Evolutionary conservation across 2,888 invertebrate species (phyloP), one percentile per base, ranked within the genome.

Genomic region (Hydriomena furcata): DNA sequence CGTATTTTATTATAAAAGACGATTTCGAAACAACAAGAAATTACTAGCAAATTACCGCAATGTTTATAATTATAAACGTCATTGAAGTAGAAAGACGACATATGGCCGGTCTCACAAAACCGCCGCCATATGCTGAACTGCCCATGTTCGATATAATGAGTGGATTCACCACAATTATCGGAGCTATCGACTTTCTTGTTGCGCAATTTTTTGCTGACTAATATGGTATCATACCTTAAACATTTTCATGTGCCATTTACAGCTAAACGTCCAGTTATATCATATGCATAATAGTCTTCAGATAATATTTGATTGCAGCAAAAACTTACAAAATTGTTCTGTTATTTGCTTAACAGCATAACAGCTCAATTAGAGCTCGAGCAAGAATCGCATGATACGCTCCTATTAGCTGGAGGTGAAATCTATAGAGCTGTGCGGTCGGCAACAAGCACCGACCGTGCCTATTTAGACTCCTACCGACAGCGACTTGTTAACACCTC

Each of bases 401-500:
- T 65, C 63, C 71, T 64, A 80, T 82, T 79, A 73, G 55, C 54
- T 64, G 73, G 74, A 81, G 76, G 80, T 82, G 74, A 78, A 78
- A 82, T 78, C 73, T 66, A 70, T 76, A 72, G 66, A 79, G 64
- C 61, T 54, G 54, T 63, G 63, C 64, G 61, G 66, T 63, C 65
- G 59, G 66, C 68, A 71, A 69, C 71, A 60, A 59, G 65, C 62
- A 53, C 58, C 45, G 60, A 55, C 61, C 52, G 58, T 62, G 55
- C 56, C 12, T 27, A 43, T 63, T 56, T 61, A 52, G 60, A 63
- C 63, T 67, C 56, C 62, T 67, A 66, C 73, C 77, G 77, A 77
- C 76, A 67, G 72, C 76, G 52, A 69, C 82, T 85, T 76, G 81
- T 85, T 84, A 82, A 73, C 83, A 79, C 77, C 77, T 81, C 80